These are phyloP conservation scores for Caenorhabditis remanei DNA, from an alignment of 1,140 invertebrate genomes.

Conservation along the genomic window DNA sequence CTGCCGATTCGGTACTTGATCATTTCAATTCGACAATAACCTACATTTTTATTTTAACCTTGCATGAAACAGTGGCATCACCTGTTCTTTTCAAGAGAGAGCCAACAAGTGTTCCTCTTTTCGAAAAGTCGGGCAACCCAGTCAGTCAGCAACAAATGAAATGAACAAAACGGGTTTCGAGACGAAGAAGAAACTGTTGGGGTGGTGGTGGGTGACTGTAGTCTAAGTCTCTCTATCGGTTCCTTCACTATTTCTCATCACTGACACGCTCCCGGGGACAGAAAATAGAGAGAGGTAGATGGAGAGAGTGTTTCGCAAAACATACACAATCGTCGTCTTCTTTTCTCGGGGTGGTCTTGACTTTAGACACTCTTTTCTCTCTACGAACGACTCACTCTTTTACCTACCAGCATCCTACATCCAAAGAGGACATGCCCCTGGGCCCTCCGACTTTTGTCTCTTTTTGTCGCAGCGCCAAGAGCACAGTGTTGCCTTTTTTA, in stretches of 20 bases:
- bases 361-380: slow-evolving; percentile 49
- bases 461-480: background rate
- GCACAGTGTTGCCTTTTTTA: slow-evolving; percentile 32
- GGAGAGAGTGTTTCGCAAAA: slow-evolving; percentile 54
- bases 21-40: slow-evolving; percentile 4
- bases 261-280: slow-evolving; percentile 50
- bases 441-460: background rate
- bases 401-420: slow-evolving; percentile 19
- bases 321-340: slow-evolving; percentile 50
- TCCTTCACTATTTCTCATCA: background rate
- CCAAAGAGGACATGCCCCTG: slow-evolving; percentile 10
- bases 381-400: slow-evolving; percentile 42
- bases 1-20: slow-evolving; percentile 23
- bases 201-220: slow-evolving; percentile 20
- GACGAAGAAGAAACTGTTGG: slow-evolving; percentile 44
- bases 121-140: slow-evolving; percentile 45
- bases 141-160: slow-evolving; percentile 52
- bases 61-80: slow-evolving; percentile 30
- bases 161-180: slow-evolving; percentile 53
- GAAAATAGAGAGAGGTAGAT: slow-evolving; percentile 37
- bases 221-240: slow-evolving; percentile 46
- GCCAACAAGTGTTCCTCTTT: slow-evolving; percentile 50
- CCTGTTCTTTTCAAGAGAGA: slow-evolving; percentile 20
- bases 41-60: slow-evolving; percentile 42
- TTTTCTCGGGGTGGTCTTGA: slow-evolving; percentile 53